Base-by-base conservation (phyloP, 2,797 vertebrate genomes). In the Chaetophractus vellerosus region DNA sequence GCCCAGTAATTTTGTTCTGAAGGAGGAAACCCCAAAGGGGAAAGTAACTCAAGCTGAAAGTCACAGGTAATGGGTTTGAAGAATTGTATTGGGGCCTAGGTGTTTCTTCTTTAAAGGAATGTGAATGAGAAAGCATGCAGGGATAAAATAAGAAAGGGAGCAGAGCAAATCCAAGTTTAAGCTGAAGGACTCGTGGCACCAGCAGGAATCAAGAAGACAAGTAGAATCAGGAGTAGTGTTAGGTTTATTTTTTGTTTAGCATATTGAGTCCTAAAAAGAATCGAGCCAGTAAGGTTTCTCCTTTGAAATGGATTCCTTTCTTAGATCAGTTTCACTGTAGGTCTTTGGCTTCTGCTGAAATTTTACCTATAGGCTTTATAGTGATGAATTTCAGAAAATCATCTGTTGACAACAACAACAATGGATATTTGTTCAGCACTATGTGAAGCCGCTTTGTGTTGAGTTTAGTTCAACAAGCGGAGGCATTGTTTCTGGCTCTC, bases 381-480 rank as follows among this genome's bases (percentile, higher is more conserved):
- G 79, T 50, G 48, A 52, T n/a, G 81, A 92, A 79, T 85, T 28
- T 92, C n/a, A n/a, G 69, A 69, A 89, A 94, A 66, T 59, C 50
- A 36, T 76, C 59, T 80, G 0, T 85, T 90, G 81, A 59, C 28
- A 33, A 41, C 11, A 4, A 48, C 78, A 68, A 83, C 59, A 92
- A 19, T 86, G 80, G 81, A 1, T 85, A 21, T 72, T 92, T 96
- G 89, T 94, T 90, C 14, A 48, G 64, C 6, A 6, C 64, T 28
- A 1, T 41, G 36, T 63, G 74, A 52, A 81, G 78, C 78, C 80
- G 87, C 90, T 88, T 80, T 79, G 66, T 92, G 18, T 83, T 33
- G 28, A 59, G 55, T 82, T 45, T 33, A 21, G 89, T 41, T 75
- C 71, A n/a, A 82, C 79, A 79, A n/a, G 82, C 45, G 12, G 76